phyloP scores from a whole-genome alignment of 2,113 vertebrate species.

The Indicator maculatus region DNA sequence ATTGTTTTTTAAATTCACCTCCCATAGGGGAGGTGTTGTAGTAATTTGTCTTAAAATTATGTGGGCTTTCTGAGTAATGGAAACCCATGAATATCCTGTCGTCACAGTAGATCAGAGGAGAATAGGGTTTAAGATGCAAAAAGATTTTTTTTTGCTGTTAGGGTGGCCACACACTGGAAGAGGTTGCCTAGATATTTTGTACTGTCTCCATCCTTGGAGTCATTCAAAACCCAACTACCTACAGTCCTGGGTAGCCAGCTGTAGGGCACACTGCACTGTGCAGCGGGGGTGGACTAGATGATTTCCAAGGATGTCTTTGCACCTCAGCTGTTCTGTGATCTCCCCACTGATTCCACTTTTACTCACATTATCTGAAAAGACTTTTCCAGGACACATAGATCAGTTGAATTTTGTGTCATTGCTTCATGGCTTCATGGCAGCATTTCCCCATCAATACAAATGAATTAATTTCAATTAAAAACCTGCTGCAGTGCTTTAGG shows the following conservation, averaged over 20 bases:
- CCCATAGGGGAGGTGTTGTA: not conserved
- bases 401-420: not conserved
- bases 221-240: not conserved
- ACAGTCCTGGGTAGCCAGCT: not conserved
- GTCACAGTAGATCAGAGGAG: not conserved
- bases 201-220: not conserved
- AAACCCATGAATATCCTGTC: not conserved
- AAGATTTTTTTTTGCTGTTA: not conserved
- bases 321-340: not conserved
- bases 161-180: not conserved
- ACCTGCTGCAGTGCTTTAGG: not conserved
- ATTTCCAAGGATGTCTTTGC: not conserved
- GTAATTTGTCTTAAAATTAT: not conserved
- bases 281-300: not conserved
- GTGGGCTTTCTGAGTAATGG: not conserved
- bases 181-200: not conserved
- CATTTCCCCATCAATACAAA: slow-evolving; percentile 1
- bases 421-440: not conserved
- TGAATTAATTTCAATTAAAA: slow-evolving; percentile 25
- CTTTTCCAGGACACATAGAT: not conserved
- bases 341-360: not conserved
- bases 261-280: not conserved
- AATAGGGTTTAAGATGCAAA: not conserved
- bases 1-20: not conserved
- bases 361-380: not conserved